Conservation (phyloP, 1,140 invertebrate genomes). For the Odontomachus brunneus region DNA sequence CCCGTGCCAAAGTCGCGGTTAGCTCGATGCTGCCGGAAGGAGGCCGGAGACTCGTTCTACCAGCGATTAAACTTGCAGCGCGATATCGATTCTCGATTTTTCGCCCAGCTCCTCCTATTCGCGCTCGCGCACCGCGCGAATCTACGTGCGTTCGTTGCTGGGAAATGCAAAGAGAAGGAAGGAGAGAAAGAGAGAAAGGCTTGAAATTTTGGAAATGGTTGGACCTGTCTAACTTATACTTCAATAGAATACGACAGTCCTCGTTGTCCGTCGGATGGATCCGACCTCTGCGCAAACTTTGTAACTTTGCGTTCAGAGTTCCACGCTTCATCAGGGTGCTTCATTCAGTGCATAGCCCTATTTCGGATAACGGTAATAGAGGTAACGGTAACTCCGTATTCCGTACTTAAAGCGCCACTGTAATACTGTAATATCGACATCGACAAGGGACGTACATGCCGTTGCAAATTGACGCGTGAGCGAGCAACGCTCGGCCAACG, state of each 20-base stretch:
- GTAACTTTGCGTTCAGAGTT: not conserved
- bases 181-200: not conserved
- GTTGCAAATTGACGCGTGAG: not conserved
- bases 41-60: slow-evolving; percentile 16
- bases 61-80: slow-evolving; percentile 27
- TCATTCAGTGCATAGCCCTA: too few relatives aligned
- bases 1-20: slow-evolving; percentile 3
- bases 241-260: not conserved
- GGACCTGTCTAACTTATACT: not conserved
- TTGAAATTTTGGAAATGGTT: not conserved
- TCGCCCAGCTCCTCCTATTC: not conserved
- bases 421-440: not conserved
- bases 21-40: slow-evolving; percentile 17
- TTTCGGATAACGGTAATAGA: too few relatives aligned
- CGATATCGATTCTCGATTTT: slow-evolving; percentile 50
- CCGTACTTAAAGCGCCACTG: too few relatives aligned
- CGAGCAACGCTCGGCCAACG: not conserved
- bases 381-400: too few relatives aligned
- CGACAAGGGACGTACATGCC: not conserved
- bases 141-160: not conserved
- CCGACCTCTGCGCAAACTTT: not conserved
- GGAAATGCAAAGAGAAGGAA: not conserved
- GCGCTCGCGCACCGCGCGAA: not conserved
- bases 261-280: not conserved
- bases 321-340: not conserved